Conservation (phyloP, 2,797 vertebrate species). For the Meda fulgida region DNA sequence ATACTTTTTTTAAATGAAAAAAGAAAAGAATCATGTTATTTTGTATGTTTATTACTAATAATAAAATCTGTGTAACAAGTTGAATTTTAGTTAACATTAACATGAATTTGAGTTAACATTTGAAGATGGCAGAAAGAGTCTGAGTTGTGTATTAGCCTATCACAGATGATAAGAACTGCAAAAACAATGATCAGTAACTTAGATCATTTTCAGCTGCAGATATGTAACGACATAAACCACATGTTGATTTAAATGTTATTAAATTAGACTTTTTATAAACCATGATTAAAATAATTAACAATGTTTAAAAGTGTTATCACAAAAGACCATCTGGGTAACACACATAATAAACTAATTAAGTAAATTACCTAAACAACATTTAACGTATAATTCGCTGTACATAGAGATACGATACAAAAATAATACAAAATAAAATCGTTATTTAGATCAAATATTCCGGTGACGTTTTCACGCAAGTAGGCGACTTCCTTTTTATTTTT, state of each 20-base stretch:
- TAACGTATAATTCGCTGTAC: background rate
- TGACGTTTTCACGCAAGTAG: background rate
- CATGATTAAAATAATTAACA: background rate
- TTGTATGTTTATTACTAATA: background rate
- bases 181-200: conserved; percentile 10
- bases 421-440: background rate
- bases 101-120: background rate
- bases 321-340: background rate
- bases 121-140: background rate
- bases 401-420: background rate
- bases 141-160: background rate
- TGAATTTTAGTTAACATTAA: background rate
- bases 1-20: background rate
- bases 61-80: background rate
- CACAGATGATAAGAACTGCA: conserved; percentile 4
- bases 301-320: background rate
- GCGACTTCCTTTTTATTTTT: too few species aligned
- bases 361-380: background rate
- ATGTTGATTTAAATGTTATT: background rate
- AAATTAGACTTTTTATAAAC: background rate
- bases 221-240: background rate
- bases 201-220: background rate
- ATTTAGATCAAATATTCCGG: background rate
- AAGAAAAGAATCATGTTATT: too few species aligned
- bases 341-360: background rate